phyloP scores from a whole-genome alignment of 1,140 invertebrate genomes.

The Pinna nobilis region DNA sequence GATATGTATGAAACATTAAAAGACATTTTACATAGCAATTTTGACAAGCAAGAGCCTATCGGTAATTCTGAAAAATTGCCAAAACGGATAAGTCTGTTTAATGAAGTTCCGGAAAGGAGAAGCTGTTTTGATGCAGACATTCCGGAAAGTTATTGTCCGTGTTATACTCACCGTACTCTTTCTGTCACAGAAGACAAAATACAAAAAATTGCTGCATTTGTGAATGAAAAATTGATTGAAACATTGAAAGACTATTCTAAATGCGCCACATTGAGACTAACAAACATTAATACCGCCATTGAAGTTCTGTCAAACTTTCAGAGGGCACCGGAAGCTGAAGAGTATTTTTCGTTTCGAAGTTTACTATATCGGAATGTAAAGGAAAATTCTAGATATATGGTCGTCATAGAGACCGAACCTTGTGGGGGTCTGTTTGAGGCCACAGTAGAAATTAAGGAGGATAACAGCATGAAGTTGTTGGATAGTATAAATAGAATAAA shows the following conservation, averaged over 20 bases:
- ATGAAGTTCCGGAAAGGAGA: slow-evolving; percentile 69
- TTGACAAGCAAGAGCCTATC: not conserved
- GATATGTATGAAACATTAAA: slow-evolving; percentile 74
- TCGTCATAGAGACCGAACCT: slow-evolving; percentile 31
- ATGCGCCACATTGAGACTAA: slow-evolving; percentile 48
- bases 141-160: slow-evolving; percentile 74
- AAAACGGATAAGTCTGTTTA: slow-evolving; percentile 71
- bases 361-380: slow-evolving; percentile 55
- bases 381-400: slow-evolving; percentile 42
- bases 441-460: not conserved
- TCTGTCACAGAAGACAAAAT: slow-evolving; percentile 8
- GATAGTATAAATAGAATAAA: slow-evolving; percentile 27
- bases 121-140: slow-evolving; percentile 73
- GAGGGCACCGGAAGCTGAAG: slow-evolving; percentile 15
- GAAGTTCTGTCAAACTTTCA: slow-evolving; percentile 33
- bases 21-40: slow-evolving; percentile 67
- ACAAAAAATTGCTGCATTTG: slow-evolving; percentile 29
- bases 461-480: not conserved
- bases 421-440: slow-evolving; percentile 37
- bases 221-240: slow-evolving; percentile 54
- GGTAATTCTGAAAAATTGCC: slow-evolving; percentile 2
- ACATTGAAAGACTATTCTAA: slow-evolving; percentile 30
- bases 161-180: slow-evolving; percentile 55
- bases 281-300: slow-evolving; percentile 28
- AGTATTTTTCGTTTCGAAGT: slow-evolving; percentile 48